Conservation (phyloP, 2,113 vertebrate genomes). For the Monopterus albus region DNA sequence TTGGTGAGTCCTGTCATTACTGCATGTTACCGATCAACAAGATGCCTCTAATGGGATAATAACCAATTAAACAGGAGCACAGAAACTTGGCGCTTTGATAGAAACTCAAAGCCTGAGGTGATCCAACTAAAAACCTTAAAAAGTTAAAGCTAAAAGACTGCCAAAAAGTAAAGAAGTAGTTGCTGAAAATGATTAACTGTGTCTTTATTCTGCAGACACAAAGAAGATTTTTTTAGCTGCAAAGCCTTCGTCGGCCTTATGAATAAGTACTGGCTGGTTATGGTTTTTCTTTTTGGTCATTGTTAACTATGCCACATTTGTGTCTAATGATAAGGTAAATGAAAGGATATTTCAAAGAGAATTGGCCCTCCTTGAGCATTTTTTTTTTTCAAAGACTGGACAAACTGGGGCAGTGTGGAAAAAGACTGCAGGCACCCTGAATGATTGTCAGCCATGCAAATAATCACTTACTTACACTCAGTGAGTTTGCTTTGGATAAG, state of each 20-base stretch:
- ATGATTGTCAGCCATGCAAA: slow-evolving; percentile 98
- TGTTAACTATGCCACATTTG: slow-evolving; percentile 67
- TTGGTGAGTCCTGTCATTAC: slow-evolving; percentile 52
- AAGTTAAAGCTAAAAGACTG: slow-evolving; percentile 22
- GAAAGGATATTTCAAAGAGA: slow-evolving; percentile 85
- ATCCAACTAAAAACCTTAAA: slow-evolving; percentile 22
- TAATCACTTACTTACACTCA: slow-evolving; percentile 98
- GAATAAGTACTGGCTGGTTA: slow-evolving; percentile 43
- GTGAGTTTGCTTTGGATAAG: slow-evolving; percentile 94
- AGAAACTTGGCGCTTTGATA: slow-evolving; percentile 44
- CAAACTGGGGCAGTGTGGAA: slow-evolving; percentile 92
- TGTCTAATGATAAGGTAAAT: slow-evolving; percentile 80
- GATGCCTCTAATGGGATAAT: slow-evolving; percentile 63
- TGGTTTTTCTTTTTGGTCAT: slow-evolving; percentile 27
- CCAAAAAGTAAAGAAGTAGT: slow-evolving; percentile 42
- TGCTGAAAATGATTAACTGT: slow-evolving; percentile 51
- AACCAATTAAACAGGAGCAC: slow-evolving; percentile 62
- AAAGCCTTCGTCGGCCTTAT: slow-evolving; percentile 55
- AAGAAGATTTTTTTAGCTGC: slow-evolving; percentile 48
- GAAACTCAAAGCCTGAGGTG: slow-evolving; percentile 45
- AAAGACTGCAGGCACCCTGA: slow-evolving; percentile 89
- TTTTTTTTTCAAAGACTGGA: slow-evolving; percentile 86
- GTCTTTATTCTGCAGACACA: slow-evolving; percentile 50
- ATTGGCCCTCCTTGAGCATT: slow-evolving; percentile 83
- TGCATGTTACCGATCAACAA: slow-evolving; percentile 50